These are phyloP conservation scores for Vicugna pacos DNA, from an alignment of 2,113 vertebrate species.

Conservation along the genomic window DNA sequence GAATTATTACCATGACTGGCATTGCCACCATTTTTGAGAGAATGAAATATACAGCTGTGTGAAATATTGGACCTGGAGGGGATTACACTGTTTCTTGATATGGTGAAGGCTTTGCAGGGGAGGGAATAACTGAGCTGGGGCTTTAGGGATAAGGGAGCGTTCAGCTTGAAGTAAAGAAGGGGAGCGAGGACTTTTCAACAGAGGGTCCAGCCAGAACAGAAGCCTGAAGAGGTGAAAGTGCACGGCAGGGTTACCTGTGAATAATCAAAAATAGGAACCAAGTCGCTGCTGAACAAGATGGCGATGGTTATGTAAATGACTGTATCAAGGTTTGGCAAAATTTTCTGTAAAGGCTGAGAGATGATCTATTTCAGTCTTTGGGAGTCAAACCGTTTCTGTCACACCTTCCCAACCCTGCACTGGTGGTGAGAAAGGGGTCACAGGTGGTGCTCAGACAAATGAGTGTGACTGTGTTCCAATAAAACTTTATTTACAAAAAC, in stretches of 20 bases:
- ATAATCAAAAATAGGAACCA: not conserved
- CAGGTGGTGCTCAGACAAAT: not conserved
- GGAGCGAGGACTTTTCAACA: not conserved
- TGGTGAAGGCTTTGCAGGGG: not conserved
- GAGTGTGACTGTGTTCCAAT: not conserved
- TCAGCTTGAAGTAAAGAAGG: not conserved
- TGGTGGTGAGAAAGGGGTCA: not conserved
- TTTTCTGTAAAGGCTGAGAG: not conserved
- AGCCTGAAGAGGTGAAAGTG: not conserved
- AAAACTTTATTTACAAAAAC: not conserved
- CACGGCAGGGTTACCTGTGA: fast-evolving
- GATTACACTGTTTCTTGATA: not conserved
- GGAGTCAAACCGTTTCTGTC: not conserved
- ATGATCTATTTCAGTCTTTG: not conserved
- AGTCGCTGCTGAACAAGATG: not conserved
- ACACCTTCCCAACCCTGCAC: not conserved
- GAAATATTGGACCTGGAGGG: not conserved
- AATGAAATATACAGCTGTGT: not conserved
- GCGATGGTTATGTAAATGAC: not conserved
- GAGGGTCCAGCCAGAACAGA: not conserved
- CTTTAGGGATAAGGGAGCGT: not conserved
- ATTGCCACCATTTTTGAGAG: not conserved
- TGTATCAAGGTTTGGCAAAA: too few relatives aligned
- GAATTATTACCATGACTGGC: not conserved
- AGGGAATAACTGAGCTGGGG: not conserved